These are phyloP conservation scores for Leptopilina myrica DNA, from an alignment of 2,888 invertebrate species.

Conservation along the genomic window DNA sequence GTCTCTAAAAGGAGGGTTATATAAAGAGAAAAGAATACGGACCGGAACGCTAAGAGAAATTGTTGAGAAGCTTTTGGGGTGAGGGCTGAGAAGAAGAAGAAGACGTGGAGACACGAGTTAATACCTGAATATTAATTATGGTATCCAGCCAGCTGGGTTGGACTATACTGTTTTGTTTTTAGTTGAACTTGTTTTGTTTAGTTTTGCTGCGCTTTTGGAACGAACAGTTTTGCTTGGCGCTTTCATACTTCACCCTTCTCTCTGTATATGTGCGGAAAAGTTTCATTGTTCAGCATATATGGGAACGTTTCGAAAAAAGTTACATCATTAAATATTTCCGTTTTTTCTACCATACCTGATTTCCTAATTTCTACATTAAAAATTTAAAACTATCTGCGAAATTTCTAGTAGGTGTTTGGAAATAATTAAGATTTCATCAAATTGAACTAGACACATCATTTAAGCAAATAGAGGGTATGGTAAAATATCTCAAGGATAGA, in stretches of 20 bases:
- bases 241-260: slow-evolving; percentile 33
- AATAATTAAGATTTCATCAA: too few relatives aligned
- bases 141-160: slow-evolving; percentile 52
- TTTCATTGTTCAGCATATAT: slow-evolving; percentile 16
- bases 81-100: slow-evolving; percentile 1
- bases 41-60: slow-evolving; percentile 33
- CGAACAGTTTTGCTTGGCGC: slow-evolving; percentile 37
- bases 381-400: too few relatives aligned
- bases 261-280: neutral
- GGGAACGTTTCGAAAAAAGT: neutral
- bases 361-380: too few relatives aligned
- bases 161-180: slow-evolving; percentile 58
- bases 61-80: slow-evolving; percentile 21
- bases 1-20: neutral
- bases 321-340: too few relatives aligned
- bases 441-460: too few relatives aligned
- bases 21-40: slow-evolving; percentile 9
- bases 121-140: slow-evolving; percentile 71
- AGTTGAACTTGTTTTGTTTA: slow-evolving; percentile 56
- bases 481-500: neutral
- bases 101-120: slow-evolving; percentile 58
- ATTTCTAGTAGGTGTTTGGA: too few relatives aligned
- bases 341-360: too few relatives aligned
- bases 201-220: slow-evolving; percentile 15
- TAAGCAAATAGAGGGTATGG: too few relatives aligned